Evolutionary conservation across 2,113 vertebrate genomes (phyloP), one percentile per base, ranked within the genome.

Genomic region (Psammodynastes pulverulentus): DNA sequence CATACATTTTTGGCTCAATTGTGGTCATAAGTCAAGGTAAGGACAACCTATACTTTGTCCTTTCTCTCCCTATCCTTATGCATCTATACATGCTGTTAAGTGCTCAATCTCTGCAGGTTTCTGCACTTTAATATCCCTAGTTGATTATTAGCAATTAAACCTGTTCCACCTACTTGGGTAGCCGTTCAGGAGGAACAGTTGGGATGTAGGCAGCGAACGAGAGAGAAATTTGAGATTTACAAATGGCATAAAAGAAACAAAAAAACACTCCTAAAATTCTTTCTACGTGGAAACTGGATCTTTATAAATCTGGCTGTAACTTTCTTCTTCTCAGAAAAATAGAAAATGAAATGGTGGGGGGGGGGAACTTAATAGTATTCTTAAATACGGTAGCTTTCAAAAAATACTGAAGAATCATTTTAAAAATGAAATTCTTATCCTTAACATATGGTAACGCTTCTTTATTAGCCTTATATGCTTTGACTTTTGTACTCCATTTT

Each of bases 401-500:
- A 13, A 52, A 92, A n/a, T 79, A 34, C 7, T 52, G 43, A 7
- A 43, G 15, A 43, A 84, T 54, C 23, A 84, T 84, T 87, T 49
- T 29, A 91, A 54, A 91, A 91, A n/a, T 48, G 51, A 23, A 84
- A 89, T 56, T 84, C 48, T 92, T 84, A 46, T 52, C 45, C 87
- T 88, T 51, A 90, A 26, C 58, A 88, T 93, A 84, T 90, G 85
- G 39, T 21, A 49, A 23, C 56, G 2, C 10, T 90, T 79, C 43
- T 90, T 93, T 45, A 84, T 51, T 84, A 48, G 53, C 84, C 58
- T 84, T 88, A 85, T 58, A 62, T 91, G 84, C 53, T 46, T 88
- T 58, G 67, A 88, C 24, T n/a, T 88, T 84, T 89, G n/a, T 53
- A 91, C 79, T 86, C 46, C 51, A 15, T 46, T 85, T 51, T 89